Evolutionary conservation across 2,797 vertebrate species (phyloP), one percentile per base, ranked within the genome.

Genomic region (Bovichtus variegatus): DNA sequence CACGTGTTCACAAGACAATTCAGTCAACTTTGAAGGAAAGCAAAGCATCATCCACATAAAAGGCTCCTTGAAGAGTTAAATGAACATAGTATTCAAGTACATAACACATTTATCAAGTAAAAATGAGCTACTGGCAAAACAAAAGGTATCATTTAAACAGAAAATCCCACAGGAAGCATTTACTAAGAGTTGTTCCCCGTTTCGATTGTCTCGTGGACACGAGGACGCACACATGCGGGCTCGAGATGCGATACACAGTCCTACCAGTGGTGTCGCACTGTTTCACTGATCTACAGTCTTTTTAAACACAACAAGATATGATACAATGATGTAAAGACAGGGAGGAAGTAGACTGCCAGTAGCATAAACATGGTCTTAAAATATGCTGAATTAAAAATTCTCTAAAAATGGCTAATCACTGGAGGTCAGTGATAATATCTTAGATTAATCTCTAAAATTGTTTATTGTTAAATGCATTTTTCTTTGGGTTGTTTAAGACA

Each of bases 1-100:
- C 31, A 34, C 34, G 68, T 89, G 82, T 84, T 86, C 82, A 78
- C 74, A 47, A 82, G 70, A 87, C 87, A 87, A 75, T 92, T 88
- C 59, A 82, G 72, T 89, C 71, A 82, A 71, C 74, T 85, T 70
- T 78, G 55, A 84, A 82, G 46, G 65, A 84, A 76, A 85, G 51
- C 69, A 76, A 78, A 75, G 53, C 61, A 49, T 81, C 67, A 58
- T 78, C 74, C 71, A 57, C 74, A 77, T 83, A 73, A 80, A 86
- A 71, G 57, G 16, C 47, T 73, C 7, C 44, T 86, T 74, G 78
- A 15, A 65, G 54, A 73, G 34, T 38, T 65, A 47, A 46, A 69
- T 62, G 6, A 73, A 69, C 25, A 58, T 63, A 1, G 9, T 23
- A 43, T 38, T 71, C 13, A 25, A 46, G 12, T 51, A 9, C 1